These are phyloP conservation scores for Troides helena DNA, from an alignment of 2,888 invertebrate species.

Conservation along the genomic window DNA sequence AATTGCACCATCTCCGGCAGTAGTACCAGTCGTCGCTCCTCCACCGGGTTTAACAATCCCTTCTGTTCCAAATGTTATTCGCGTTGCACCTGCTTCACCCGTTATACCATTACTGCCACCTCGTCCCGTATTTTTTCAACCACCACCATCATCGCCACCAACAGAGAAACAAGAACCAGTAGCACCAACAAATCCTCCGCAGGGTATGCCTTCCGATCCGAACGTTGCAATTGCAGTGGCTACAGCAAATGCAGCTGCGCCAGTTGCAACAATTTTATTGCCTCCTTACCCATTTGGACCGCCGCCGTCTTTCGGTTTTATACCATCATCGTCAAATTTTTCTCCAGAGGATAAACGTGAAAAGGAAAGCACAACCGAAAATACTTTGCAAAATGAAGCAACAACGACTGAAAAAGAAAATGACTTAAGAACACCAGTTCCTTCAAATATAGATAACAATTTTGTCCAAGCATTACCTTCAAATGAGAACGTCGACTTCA, in stretches of 20 bases:
- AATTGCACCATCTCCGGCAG: slow-evolving; percentile 35
- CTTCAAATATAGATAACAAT: slow-evolving; percentile 60
- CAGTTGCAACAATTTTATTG: slow-evolving; percentile 67
- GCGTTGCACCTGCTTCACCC: slow-evolving; percentile 10
- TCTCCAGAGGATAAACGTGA: slow-evolving; percentile 53
- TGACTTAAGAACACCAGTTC: slow-evolving; percentile 55
- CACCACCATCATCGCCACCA: slow-evolving; percentile 24
- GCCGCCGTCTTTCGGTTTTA: slow-evolving; percentile 59
- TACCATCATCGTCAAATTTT: slow-evolving; percentile 51
- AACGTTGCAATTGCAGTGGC: slow-evolving; percentile 70
- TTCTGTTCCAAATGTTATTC: slow-evolving; percentile 23
- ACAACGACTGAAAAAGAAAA: slow-evolving; percentile 50
- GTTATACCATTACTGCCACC: slow-evolving; percentile 25
- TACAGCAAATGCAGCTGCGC: slow-evolving; percentile 69
- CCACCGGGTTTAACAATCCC: slow-evolving; percentile 33
- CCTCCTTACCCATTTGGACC: slow-evolving; percentile 71
- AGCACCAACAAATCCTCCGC: slow-evolving; percentile 39
- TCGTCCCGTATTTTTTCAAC: slow-evolving; percentile 39
- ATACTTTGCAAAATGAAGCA: slow-evolving; percentile 36
- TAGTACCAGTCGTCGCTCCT: slow-evolving; percentile 41
- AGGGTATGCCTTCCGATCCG: slow-evolving; percentile 49
- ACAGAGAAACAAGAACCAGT: slow-evolving; percentile 33
- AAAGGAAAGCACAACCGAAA: slow-evolving; percentile 51
- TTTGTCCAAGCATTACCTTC: slow-evolving; percentile 64
- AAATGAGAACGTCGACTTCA: slow-evolving; percentile 60